Evolutionary conservation across 2,113 vertebrate genomes (phyloP).

Genomic region (Pituophis catenifer): DNA sequence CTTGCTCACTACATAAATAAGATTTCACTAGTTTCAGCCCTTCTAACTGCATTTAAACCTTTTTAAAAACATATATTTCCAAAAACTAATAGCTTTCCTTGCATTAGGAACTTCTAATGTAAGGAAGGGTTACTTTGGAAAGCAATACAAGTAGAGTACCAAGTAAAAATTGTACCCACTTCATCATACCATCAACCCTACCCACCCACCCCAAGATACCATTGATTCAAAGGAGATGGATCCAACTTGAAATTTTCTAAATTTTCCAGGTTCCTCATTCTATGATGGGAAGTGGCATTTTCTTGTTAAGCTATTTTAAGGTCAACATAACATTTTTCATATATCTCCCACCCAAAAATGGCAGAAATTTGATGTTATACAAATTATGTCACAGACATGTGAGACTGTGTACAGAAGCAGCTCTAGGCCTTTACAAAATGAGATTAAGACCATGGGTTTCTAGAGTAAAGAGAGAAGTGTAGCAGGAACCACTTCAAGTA

Average conservation of each 20-base stretch:
- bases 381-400: neutral
- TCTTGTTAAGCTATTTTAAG: neutral
- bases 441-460: neutral
- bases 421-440: neutral
- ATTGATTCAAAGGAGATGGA: too few species aligned
- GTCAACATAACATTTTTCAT: neutral
- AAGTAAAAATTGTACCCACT: neutral
- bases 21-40: neutral
- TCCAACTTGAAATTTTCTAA: too few species aligned
- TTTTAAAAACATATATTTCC: neutral
- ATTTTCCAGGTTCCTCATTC: too few species aligned
- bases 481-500: neutral
- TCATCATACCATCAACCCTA: neutral
- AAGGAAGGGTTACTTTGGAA: neutral
- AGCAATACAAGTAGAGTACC: neutral
- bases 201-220: too few species aligned
- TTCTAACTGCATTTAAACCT: neutral
- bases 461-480: neutral
- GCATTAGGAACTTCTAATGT: neutral
- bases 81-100: neutral
- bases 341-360: neutral
- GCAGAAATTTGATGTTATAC: neutral
- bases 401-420: neutral
- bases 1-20: neutral
- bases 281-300: neutral